Evolutionary conservation across 2,888 invertebrate species (phyloP), one percentile per base, ranked within the genome.

Genomic region (Ganaspis brasiliensis): DNA sequence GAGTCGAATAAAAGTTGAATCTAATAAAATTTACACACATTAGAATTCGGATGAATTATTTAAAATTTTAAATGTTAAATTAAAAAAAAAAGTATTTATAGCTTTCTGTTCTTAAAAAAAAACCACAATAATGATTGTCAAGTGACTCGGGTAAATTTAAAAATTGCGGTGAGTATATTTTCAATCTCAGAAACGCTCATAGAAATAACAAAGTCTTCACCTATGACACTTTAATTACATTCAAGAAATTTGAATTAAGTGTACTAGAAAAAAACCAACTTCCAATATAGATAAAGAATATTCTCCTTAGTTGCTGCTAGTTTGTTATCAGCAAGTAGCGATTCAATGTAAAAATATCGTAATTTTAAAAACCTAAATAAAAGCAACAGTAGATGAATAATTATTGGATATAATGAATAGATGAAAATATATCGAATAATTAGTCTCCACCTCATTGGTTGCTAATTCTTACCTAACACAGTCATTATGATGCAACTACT

Each of bases 161-260:
- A 52, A 52, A 26, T 24, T 14, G 19, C 12, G 21, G 12, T 56
- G 14, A 56, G 21, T 10, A 56, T 24, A 5, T 16, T 9, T 21
- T 6, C 21, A 37, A n/a, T 14, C 21, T 67, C 40, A 67, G 21
- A 63, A 63, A 40, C 21, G 40, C 21, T 37, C 40, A 10, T 45
- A 21, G 24, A 6, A 45, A 45, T 26, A n/a, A 24, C 10, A 37
- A 67, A 24, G 45, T 67, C 63, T 67, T 67, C 9, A 67, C 45
- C 67, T 67, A 24, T 67, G 67, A 45, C 45, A 45, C n/a, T 45
- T 67, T 67, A 45, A 45, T 45, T 45, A 45, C n/a, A 67, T 67
- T 67, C 67, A 67, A 45, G 67, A 45, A 67, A 67, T 45, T n/a
- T 19, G 3, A 67, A 45, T 67, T 21, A 45, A 45, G 37, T 21